Evolutionary conservation across 2,797 vertebrate species (phyloP), one percentile per base, ranked within the genome.

Genomic region (Sternarchorhynchus goeldii): DNA sequence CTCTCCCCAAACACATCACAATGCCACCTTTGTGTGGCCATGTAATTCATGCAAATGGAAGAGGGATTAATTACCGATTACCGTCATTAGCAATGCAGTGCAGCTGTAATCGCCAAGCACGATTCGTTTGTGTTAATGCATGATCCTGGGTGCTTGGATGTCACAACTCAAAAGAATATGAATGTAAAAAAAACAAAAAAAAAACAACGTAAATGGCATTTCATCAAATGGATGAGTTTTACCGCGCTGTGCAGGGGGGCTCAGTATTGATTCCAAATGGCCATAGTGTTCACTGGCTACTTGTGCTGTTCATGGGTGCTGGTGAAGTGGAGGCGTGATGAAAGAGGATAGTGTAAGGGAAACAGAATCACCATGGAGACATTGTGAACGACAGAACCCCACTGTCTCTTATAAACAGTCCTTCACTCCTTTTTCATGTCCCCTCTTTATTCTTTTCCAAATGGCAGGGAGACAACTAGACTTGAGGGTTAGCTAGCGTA

Each of bases 381-480:
- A 85, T 81, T 81, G 77, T 90, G 88, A 90, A 91, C 80, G 89
- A 92, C 91, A 93, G 91, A 93, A 94, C 91, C 92, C 92, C 91
- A 92, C 91, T 92, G 88, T 92, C 90, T 93, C 92, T 92, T 91
- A 82, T 89, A 84, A 91, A 87, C 90, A 90, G 88, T 73, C 88
- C 86, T 90, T 91, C 80, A 88, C 86, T 82, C 64, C 18, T 39
- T 77, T 64, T 75, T 73, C 29, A 55, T 66, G 10, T 89, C 90
- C 79, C 86, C 86, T 82, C 71, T 58, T 16, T 71, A 79, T 77
- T 81, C 64, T 73, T 78, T 66, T 66, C 53, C 29, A 41, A 62
- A 69, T 78, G 14, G 70, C 34, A 31, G 41, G 21, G 55, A 7
- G 60, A 34, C 39, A 58, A 41, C 70, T 58, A 29, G 17, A 71